Evolutionary conservation across 2,888 invertebrate genomes (phyloP).

Genomic region (Herminia tarsipennalis): DNA sequence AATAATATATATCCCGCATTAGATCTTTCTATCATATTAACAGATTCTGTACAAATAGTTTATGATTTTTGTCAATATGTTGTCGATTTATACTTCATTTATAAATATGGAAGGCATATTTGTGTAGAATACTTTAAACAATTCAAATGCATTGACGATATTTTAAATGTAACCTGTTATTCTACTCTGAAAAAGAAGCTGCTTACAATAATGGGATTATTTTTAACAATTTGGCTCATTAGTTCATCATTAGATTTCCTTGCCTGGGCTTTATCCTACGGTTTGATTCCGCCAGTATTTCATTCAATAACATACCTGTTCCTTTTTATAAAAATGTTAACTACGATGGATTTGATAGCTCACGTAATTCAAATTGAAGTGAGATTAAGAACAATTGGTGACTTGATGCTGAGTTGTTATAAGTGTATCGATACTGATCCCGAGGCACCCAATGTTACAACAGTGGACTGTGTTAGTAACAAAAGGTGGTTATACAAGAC

Average conservation of each 20-base stretch:
- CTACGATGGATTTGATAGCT: slow-evolving; percentile 62
- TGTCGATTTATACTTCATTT: slow-evolving; percentile 63
- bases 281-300: slow-evolving; percentile 45
- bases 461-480: slow-evolving; percentile 45
- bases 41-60: slow-evolving; percentile 61
- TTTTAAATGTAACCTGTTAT: slow-evolving; percentile 52
- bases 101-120: slow-evolving; percentile 60
- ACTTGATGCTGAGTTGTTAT: slow-evolving; percentile 53
- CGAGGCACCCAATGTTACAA: slow-evolving; percentile 18
- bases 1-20: slow-evolving; percentile 42
- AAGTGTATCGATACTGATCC: slow-evolving; percentile 27
- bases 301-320: slow-evolving; percentile 59
- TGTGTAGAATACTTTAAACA: slow-evolving; percentile 60
- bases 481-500: slow-evolving; percentile 54
- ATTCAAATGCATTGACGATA: slow-evolving; percentile 59
- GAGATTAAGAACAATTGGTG: slow-evolving; percentile 57
- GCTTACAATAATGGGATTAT: slow-evolving; percentile 45
- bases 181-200: slow-evolving; percentile 48
- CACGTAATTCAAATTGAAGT: slow-evolving; percentile 63
- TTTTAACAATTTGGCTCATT: slow-evolving; percentile 51
- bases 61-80: slow-evolving; percentile 63
- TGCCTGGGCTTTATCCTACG: slow-evolving; percentile 59
- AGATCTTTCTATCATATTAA: slow-evolving; percentile 57
- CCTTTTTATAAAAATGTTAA: slow-evolving; percentile 67
- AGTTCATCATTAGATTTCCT: slow-evolving; percentile 55